Base-by-base conservation (phyloP, 2,888 invertebrate species). In the Pteria penguin region DNA sequence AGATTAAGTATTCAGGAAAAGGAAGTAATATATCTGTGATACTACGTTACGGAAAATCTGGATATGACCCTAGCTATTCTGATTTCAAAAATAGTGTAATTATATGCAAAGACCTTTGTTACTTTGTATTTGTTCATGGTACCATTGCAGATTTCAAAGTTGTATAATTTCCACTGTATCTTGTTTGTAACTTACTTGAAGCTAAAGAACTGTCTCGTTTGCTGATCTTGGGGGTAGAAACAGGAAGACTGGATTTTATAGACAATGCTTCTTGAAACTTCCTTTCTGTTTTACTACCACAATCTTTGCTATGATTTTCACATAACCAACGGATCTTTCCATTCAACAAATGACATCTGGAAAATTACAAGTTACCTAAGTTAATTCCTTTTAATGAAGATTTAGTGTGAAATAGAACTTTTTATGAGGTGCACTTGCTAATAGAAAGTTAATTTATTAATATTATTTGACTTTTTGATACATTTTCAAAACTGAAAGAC, bases 321-420 rank as follows among this genome's bases (percentile, higher is more conserved):
- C 91, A 91, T 33, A 91, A 78, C 91, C 91, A 91, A 2, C 89
- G 74, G 27, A 82, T 82, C 76, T 90, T 91, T 0, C 90, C 90
- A 75, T 86, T 89, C 31, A 86, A 83, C 78, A 87, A 80, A 54
- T 86, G 84, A 66, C 89, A 89, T 69, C 88, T 87, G 71, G 2
- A 76, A 70, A 60, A 11, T 24, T 4, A 14, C 27, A 63, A n/a
- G n/a, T 45, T 18, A 45, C 18, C 45, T 14, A 45, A 14, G 45
- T 45, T 45, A 45, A 14, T 45, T 55, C 22, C 4, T 55, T 3
- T 22, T 55, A 11, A 55, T 55, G 14, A 55, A 4, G 55, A 11
- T 55, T n/a, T 5, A 11, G 55, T 31, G 22, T 57, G 68, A 26
- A 27, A 33, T 4, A 60, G 24, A 27, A 31, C 60, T 18, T 11